These are phyloP conservation scores for Halisarca cf. caerulea DNA, from an alignment of 37 sponge, comb jelly and placozoan genomes.

Conservation along the genomic window DNA sequence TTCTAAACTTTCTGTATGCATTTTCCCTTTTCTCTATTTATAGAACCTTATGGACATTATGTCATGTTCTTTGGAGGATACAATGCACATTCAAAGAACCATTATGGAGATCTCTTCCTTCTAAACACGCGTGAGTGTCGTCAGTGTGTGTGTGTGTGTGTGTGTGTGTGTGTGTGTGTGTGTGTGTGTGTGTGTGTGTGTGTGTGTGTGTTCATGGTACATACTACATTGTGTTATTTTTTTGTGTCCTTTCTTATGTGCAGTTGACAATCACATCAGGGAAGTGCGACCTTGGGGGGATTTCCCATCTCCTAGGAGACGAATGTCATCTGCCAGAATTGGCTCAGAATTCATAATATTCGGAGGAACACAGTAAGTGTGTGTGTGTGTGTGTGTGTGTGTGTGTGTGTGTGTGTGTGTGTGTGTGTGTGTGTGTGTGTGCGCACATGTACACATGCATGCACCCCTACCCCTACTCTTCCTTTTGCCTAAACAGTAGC, in stretches of 20 bases:
- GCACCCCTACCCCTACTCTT: neutral
- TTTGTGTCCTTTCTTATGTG: neutral
- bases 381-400: too few species aligned
- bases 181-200: neutral
- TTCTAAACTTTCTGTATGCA: too few species aligned
- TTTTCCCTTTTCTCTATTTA: too few species aligned
- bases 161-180: too few species aligned
- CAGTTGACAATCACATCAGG: neutral
- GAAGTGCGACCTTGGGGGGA: neutral
- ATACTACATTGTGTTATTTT: too few species aligned
- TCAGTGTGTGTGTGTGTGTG: too few species aligned
- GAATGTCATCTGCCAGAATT: neutral
- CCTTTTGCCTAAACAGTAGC: neutral
- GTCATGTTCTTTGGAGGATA: neutral
- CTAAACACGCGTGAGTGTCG: neutral
- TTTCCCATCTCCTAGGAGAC: neutral
- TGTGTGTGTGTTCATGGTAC: neutral
- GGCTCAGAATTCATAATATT: neutral
- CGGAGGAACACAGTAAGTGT: neutral
- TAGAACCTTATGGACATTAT: too few species aligned
- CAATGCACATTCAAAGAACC: neutral
- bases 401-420: too few species aligned
- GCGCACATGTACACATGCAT: neutral
- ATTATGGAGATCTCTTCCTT: neutral
- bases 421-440: too few species aligned